A percentile compares a stretch with the other conserved stretches of the same genome.
Conservation (phyloP, 1,140 invertebrate species). For the Pissodes strobi region DNA sequence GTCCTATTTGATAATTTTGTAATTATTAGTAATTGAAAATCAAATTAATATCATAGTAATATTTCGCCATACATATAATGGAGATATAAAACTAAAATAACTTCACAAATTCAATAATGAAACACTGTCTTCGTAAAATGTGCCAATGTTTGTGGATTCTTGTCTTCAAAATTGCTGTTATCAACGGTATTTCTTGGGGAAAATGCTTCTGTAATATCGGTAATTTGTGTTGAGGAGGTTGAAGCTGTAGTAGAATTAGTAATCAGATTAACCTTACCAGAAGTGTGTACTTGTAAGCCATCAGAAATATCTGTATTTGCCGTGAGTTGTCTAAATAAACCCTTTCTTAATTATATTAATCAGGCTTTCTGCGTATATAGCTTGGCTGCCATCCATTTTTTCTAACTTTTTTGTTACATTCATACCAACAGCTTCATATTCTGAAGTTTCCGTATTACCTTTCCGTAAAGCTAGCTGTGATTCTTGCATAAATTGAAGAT, state of each 20-base stretch:
- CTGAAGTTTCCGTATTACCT: no score
- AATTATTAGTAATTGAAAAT: no score
- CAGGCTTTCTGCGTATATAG: neutral
- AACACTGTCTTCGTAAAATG: neutral
- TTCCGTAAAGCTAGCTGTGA: neutral
- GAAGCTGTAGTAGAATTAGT: neutral
- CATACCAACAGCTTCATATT: no score
- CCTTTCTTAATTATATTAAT: slow-evolving; percentile 4
- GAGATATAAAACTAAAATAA: slow-evolving; percentile 3
- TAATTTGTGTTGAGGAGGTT: neutral
- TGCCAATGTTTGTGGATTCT: neutral
- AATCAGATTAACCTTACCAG: neutral
- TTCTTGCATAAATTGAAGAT: no score
- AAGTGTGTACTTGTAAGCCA: no score
- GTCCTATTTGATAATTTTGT: no score
- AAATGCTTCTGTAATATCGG: neutral
- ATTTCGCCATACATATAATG: no score
- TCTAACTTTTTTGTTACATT: neutral
- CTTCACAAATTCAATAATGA: neutral
- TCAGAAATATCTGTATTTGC: neutral
- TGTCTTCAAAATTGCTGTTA: neutral
- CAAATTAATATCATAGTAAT: no score
- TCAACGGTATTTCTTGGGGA: neutral
- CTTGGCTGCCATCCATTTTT: neutral
- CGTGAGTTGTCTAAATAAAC: neutral